Percentiles rank a stretch among this genome's conserved stretches.
Evolutionary conservation across 2,113 vertebrate species (phyloP).

Genomic region (Dryoscopus gambensis): DNA sequence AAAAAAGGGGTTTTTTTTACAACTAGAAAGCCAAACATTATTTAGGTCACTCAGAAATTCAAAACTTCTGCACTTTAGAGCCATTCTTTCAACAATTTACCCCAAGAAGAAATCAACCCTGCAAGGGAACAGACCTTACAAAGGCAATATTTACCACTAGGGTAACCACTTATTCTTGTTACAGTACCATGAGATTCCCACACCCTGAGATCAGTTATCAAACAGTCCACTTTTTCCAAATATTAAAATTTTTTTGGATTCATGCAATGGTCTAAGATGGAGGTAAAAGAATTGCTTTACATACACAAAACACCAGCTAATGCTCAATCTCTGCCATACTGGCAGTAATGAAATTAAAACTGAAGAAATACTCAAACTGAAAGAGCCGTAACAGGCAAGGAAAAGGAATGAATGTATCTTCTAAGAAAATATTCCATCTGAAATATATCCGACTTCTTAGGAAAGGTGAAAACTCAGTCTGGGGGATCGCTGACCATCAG

Average conservation of each 20-base stretch:
- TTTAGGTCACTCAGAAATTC: background rate
- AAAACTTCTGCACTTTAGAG: background rate
- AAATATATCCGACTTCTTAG: background rate
- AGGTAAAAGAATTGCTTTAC: background rate
- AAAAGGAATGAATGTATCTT: background rate
- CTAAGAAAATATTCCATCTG: background rate
- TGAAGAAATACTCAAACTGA: background rate
- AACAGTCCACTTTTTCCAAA: background rate
- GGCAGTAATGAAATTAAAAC: background rate
- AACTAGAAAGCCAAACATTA: background rate
- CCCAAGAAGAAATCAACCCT: background rate
- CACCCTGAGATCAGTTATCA: background rate
- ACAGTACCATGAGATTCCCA: background rate
- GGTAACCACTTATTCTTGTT: background rate
- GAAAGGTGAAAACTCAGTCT: background rate
- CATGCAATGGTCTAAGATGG: background rate
- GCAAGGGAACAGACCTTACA: background rate
- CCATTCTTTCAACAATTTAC: background rate
- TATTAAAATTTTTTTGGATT: background rate
- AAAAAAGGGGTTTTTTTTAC: rapidly evolving
- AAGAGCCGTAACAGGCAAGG: background rate
- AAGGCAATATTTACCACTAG: background rate
- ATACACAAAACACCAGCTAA: background rate
- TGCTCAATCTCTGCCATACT: background rate
- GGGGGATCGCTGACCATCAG: background rate